phyloP scores from a whole-genome alignment of 2,113 vertebrate species.

The Elephantulus edwardii region DNA sequence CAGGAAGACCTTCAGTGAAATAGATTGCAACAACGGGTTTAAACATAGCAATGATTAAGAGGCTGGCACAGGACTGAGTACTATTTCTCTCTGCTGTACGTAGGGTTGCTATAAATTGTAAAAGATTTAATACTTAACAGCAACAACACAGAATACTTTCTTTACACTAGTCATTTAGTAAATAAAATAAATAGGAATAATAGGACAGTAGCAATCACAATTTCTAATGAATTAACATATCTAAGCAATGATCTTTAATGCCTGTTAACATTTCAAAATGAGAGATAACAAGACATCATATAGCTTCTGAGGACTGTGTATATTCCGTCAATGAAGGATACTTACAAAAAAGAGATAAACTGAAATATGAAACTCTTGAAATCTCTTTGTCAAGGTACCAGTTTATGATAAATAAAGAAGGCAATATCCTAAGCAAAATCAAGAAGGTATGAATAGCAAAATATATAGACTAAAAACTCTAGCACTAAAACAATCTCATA shows the following conservation, averaged over 20 bases:
- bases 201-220: constrained; percentile 6
- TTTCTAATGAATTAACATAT: constrained; percentile 48
- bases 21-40: too few species aligned
- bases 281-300: constrained; percentile 27
- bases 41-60: too few species aligned
- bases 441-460: not conserved
- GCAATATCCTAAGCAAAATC: constrained; percentile 1
- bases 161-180: too few species aligned
- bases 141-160: too few species aligned
- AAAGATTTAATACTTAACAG: too few species aligned
- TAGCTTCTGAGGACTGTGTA: constrained; percentile 19
- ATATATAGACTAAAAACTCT: not conserved
- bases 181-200: constrained; percentile 56
- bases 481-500: not conserved
- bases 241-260: constrained; percentile 34
- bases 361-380: constrained; percentile 23
- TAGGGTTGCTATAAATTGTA: too few species aligned
- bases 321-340: constrained; percentile 28
- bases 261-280: constrained; percentile 51
- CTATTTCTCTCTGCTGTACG: too few species aligned
- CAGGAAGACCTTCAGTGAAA: too few species aligned
- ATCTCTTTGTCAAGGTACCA: not conserved
- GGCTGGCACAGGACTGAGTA: too few species aligned
- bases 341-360: too few species aligned
- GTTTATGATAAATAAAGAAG: not conserved